phyloP scores from a whole-genome alignment of 2,113 vertebrate species.

The Zosterops borbonicus region DNA sequence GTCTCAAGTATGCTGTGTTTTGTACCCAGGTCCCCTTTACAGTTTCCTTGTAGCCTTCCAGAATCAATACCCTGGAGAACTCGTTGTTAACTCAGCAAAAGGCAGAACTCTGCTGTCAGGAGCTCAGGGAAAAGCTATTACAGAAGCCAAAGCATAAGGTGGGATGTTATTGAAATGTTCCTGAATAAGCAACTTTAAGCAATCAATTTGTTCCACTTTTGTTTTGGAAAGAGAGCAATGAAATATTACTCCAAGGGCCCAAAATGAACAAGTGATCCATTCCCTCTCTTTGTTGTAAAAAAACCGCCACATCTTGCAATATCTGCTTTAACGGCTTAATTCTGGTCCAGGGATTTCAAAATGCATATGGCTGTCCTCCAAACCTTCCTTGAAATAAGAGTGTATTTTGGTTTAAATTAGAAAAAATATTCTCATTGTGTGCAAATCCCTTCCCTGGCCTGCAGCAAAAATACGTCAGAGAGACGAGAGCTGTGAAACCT shows the following conservation, averaged over 20 bases:
- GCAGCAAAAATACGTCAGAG: neutral
- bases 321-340: neutral
- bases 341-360: constrained; percentile 47
- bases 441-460: neutral
- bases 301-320: neutral
- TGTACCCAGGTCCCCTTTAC: neutral
- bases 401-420: neutral
- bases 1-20: neutral
- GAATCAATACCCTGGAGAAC: neutral
- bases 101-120: neutral
- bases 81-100: neutral
- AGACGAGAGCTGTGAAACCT: neutral
- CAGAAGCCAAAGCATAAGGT: neutral
- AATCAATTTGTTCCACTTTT: neutral
- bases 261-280: neutral
- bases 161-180: neutral
- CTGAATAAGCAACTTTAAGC: neutral
- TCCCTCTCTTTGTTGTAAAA: neutral
- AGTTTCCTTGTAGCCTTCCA: neutral
- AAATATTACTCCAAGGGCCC: neutral
- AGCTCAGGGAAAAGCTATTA: neutral
- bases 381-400: neutral
- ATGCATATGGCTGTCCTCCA: neutral
- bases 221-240: neutral
- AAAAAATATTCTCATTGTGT: neutral